Conservation (phyloP, 2,797 vertebrate species). For the Aselliscus stoliczkanus region DNA sequence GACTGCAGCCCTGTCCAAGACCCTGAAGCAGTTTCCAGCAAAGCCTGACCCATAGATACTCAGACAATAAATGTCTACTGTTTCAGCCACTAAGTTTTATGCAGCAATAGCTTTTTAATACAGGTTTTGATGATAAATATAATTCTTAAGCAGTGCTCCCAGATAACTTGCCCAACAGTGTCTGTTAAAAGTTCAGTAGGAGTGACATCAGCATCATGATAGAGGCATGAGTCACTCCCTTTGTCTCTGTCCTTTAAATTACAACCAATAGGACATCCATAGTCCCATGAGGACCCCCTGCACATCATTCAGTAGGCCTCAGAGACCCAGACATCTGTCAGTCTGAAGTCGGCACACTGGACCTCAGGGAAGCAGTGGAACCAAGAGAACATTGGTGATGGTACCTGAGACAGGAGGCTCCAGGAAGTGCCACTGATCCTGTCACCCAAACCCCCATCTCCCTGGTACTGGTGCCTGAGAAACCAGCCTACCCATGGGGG, state of each 20-base stretch:
- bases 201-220: background rate
- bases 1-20: background rate
- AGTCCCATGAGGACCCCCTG: background rate
- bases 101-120: background rate
- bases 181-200: background rate
- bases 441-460: background rate
- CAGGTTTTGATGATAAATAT: background rate
- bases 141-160: background rate
- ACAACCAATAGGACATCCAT: background rate
- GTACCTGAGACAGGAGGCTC: background rate
- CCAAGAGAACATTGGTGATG: background rate
- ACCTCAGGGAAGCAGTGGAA: background rate
- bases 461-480: background rate
- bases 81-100: background rate
- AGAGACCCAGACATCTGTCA: background rate
- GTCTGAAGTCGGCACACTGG: background rate
- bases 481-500: background rate
- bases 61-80: background rate
- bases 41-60: background rate
- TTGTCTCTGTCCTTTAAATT: background rate
- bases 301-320: background rate
- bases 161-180: background rate
- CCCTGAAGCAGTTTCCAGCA: background rate
- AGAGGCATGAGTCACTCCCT: background rate
- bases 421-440: background rate